Evolutionary conservation across 2,113 vertebrate species (phyloP).

Genomic region (Thalassoma bifasciatum): DNA sequence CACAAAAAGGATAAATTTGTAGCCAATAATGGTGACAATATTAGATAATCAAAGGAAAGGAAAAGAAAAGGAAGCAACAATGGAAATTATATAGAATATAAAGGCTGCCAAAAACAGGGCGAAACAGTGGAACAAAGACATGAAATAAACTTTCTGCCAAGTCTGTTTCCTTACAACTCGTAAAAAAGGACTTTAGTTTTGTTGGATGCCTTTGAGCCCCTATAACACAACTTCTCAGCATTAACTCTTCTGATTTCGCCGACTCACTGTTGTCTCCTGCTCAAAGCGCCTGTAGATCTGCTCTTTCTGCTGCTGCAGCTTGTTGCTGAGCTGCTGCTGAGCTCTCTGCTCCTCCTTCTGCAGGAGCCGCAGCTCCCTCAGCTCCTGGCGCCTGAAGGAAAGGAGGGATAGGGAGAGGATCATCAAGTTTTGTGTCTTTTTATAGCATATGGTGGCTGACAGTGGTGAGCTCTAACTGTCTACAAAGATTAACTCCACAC

Average conservation of each 20-base stretch:
- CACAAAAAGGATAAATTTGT: too few species aligned
- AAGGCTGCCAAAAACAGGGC: too few species aligned
- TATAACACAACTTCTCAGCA: neutral
- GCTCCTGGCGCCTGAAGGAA: constrained; percentile 91
- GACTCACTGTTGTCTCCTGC: constrained; percentile 95
- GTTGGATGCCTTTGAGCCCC: neutral
- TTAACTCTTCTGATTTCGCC: constrained; percentile 4
- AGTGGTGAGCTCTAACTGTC: neutral
- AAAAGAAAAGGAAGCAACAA: too few species aligned
- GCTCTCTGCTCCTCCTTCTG: constrained; percentile 98
- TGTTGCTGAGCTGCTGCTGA: constrained; percentile 95
- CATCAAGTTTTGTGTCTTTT: neutral
- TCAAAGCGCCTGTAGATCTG: constrained; percentile 97
- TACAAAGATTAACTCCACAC: neutral
- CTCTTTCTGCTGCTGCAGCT: constrained; percentile 94
- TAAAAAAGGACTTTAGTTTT: too few species aligned
- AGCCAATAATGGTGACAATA: too few species aligned
- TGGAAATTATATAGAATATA: too few species aligned
- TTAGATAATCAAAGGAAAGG: too few species aligned
- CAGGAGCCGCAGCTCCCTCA: constrained; percentile 94
- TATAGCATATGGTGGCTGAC: neutral
- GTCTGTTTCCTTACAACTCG: too few species aligned
- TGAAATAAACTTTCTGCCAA: too few species aligned
- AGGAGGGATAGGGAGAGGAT: neutral
- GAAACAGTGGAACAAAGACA: too few species aligned